These are phyloP conservation scores for Synchiropus splendidus DNA, from an alignment of 2,113 vertebrate species.

Conservation along the genomic window DNA sequence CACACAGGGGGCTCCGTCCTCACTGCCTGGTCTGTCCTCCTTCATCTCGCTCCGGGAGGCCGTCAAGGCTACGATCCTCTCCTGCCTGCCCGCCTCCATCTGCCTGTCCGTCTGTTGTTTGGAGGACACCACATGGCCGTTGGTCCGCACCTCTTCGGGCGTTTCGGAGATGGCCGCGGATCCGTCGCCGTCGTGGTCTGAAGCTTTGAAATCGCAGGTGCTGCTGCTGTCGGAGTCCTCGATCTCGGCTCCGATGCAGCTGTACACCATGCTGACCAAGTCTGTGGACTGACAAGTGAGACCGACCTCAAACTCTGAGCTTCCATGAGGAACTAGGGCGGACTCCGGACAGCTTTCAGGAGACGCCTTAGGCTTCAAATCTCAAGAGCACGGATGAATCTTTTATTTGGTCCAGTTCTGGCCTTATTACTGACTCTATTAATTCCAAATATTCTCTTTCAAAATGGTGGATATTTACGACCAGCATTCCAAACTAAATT, in stretches of 20 bases:
- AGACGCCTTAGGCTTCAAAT: no score
- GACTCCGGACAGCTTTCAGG: no score
- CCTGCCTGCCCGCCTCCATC: conserved; percentile 40
- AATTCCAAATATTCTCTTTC: no score
- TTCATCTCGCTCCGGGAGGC: conserved; percentile 27
- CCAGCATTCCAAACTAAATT: no score
- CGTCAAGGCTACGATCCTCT: conserved; percentile 41
- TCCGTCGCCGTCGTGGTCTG: conserved; percentile 21
- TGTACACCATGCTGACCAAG: conserved; percentile 67
- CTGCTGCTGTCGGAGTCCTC: conserved; percentile 57
- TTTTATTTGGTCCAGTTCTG: no score
- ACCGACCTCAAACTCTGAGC: background rate
- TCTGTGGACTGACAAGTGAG: conserved; percentile 48
- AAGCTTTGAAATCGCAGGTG: conserved; percentile 36
- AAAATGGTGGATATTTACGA: no score
- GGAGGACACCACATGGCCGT: conserved; percentile 39
- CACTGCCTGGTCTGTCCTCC: conserved; percentile 25
- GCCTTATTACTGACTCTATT: no score
- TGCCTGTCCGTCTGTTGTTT: conserved; percentile 39
- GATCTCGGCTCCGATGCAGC: conserved; percentile 61
- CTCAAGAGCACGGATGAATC: no score
- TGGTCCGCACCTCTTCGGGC: conserved; percentile 25
- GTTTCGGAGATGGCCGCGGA: conserved; percentile 29
- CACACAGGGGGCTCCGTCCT: conserved; percentile 11
- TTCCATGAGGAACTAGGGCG: no score